A percentile compares a stretch with the other conserved stretches of the same genome.
Conservation (phyloP, 2,888 invertebrate species). For the Zygogramma bicolorata region DNA sequence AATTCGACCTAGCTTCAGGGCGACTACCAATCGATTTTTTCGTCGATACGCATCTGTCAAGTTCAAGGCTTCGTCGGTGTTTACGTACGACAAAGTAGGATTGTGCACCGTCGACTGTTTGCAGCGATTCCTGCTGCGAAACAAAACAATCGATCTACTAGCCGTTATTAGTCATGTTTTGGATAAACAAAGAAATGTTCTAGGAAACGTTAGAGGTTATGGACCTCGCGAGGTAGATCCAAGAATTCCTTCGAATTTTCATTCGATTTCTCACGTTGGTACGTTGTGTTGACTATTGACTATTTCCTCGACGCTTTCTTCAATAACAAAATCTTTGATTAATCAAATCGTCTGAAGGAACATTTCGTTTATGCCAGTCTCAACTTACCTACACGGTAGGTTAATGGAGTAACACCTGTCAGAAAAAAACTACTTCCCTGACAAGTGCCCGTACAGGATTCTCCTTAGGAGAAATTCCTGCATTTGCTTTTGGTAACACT, state of each 20-base stretch:
- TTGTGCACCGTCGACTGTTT: not conserved
- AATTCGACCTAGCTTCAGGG: not conserved
- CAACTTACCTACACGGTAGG: no score
- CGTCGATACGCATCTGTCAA: not conserved
- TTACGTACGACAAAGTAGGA: not conserved
- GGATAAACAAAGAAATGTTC: not conserved
- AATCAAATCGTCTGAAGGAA: no score
- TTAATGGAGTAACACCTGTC: no score
- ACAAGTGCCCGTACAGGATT: no score
- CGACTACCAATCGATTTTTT: not conserved
- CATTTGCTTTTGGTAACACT: no score
- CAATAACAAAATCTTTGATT: no score
- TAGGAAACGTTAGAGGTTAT: not conserved
- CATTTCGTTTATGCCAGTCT: no score
- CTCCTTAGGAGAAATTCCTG: no score
- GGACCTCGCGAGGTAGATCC: not conserved
- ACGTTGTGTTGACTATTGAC: not conserved
- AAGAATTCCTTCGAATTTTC: not conserved
- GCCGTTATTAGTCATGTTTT: not conserved
- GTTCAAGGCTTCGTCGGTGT: not conserved
- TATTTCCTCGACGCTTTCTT: no score
- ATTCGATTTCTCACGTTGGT: not conserved
- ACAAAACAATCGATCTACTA: not conserved
- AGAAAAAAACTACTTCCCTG: no score
- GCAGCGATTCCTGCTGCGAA: not conserved